phyloP scores from a whole-genome alignment of 1,140 invertebrate genomes.

The Drosophila neocordata region DNA sequence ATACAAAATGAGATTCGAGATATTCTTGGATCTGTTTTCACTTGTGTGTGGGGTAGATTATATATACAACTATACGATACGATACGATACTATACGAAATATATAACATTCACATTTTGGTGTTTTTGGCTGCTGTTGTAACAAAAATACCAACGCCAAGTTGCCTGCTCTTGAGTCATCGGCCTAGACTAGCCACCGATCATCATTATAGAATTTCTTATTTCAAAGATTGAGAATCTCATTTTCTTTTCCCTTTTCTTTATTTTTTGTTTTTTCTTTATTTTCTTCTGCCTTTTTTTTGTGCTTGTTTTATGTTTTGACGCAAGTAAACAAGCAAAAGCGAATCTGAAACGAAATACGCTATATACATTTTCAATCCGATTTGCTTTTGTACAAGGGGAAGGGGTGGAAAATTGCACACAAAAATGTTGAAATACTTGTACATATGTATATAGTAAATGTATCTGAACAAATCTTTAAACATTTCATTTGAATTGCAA shows the following conservation, averaged over 20 bases:
- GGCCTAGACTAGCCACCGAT: slow-evolving; percentile 33
- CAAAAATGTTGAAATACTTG: neutral
- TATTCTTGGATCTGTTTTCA: slow-evolving; percentile 67
- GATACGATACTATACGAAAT: slow-evolving; percentile 2
- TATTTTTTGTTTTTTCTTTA: slow-evolving; percentile 28
- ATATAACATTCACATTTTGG: slow-evolving; percentile 25
- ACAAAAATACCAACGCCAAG: slow-evolving; percentile 64
- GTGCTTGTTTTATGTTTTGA: slow-evolving; percentile 56
- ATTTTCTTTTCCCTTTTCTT: slow-evolving; percentile 36
- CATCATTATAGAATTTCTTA: slow-evolving; percentile 18
- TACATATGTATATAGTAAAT: neutral
- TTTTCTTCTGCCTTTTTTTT: slow-evolving; percentile 25
- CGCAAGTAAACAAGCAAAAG: slow-evolving; percentile 57
- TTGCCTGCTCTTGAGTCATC: slow-evolving; percentile 54
- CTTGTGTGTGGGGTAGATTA: slow-evolving; percentile 49
- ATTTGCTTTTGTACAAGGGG: neutral
- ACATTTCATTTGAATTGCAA: slow-evolving; percentile 8
- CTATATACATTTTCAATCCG: slow-evolving; percentile 42
- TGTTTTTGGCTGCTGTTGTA: slow-evolving; percentile 39
- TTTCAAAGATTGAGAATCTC: neutral
- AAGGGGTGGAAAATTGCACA: neutral
- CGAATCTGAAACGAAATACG: slow-evolving; percentile 53
- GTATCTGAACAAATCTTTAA: neutral
- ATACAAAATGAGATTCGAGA: slow-evolving; percentile 41
- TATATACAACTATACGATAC: slow-evolving; percentile 48